Percentiles rank a stretch among this genome's conserved stretches.
Evolutionary conservation across 2,888 invertebrate genomes (phyloP).

Genomic region (Metallyticus violacea): DNA sequence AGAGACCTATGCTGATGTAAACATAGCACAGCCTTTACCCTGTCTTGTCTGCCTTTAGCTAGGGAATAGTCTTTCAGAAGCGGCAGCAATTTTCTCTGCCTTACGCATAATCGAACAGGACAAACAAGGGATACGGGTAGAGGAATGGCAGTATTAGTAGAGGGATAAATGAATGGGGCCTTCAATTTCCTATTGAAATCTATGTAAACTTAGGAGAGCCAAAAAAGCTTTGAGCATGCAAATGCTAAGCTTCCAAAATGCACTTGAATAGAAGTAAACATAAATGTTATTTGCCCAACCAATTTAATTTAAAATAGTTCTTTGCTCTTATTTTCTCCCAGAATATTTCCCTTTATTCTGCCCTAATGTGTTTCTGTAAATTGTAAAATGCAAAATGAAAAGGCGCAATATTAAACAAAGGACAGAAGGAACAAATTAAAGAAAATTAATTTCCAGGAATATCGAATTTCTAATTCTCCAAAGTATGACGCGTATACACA

Average conservation of each 20-base stretch:
- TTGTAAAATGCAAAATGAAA: neutral
- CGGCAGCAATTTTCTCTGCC: slow-evolving; percentile 3
- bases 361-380: neutral
- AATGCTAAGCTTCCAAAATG: slow-evolving; percentile 6
- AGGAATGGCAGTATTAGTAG: too few species aligned
- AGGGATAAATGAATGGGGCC: slow-evolving; percentile 10
- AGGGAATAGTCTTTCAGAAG: neutral
- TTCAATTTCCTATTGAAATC: slow-evolving; percentile 26
- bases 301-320: neutral
- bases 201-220: slow-evolving; percentile 20
- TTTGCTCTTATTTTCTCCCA: neutral
- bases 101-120: slow-evolving; percentile 29
- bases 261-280: slow-evolving; percentile 19
- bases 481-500: too few species aligned
- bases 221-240: slow-evolving; percentile 24
- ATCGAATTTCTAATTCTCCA: too few species aligned
- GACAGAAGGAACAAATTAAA: neutral
- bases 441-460: too few species aligned
- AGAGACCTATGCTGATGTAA: neutral
- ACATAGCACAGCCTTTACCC: neutral
- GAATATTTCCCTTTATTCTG: neutral
- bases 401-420: neutral
- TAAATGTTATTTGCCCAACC: slow-evolving; percentile 22
- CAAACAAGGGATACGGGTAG: slow-evolving; percentile 18
- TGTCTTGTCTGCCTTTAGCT: neutral